Evolutionary conservation across 2,113 vertebrate species (phyloP), one percentile per base, ranked within the genome.

Genomic region (Sander lucioperca): DNA sequence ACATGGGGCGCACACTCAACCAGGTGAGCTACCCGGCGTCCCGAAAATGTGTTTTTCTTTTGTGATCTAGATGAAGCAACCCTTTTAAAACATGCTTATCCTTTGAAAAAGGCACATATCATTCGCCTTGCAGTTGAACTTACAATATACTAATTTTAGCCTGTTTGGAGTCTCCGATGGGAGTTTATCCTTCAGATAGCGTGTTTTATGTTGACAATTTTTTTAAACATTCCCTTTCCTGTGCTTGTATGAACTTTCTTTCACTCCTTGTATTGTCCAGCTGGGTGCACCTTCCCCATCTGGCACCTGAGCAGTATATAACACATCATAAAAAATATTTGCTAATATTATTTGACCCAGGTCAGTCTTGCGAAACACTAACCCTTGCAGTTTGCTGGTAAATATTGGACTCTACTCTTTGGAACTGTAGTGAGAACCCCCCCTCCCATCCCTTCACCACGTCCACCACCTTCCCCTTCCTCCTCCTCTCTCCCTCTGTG

Each of bases 251-350:
- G 56, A 90, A 81, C 74, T 69, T 72, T 75, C 62, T 39, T 13
- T 72, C 67, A 65, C 63, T 64, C 58, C 36, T 23, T 21, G 54
- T 25, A 11, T 80, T 25, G 54, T 74, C 73, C 83, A 39, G 61
- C 45, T 15, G 15, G 62, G 70, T 65, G 71, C 80, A n/a, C 43
- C 74, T 51, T 79, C 54, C 66, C 86, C 78, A 83, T 77, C 90
- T 91, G 92, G 85, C 83, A 85, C 72, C 80, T 18, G 3, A 68
- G 65, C 83, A 33, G 58, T 53, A 57, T 89, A 79, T 86, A 84
- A 82, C 88, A 87, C 91, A 77, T 88, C 88, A 78, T 91, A 88
- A 86, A 89, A 82, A 79, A 27, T 86, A 68, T 91, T 88, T 78
- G 67, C 74, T 87, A 88, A 89, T 90, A 88, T 83, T 84, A 89